Evolutionary conservation across 1,140 invertebrate species (phyloP).

Genomic region (Saccostrea cuccullata): DNA sequence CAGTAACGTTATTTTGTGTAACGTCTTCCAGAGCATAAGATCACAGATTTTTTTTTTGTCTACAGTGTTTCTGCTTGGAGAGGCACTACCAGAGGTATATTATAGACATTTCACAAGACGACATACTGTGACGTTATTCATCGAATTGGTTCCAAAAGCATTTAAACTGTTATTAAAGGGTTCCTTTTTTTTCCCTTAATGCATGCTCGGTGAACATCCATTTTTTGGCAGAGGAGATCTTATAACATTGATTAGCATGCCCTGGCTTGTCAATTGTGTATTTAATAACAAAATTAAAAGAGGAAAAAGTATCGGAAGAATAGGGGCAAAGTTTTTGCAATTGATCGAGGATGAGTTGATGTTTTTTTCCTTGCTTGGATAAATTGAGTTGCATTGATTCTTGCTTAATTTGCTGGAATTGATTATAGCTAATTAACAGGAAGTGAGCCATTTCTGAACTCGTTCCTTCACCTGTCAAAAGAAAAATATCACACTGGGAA

Average conservation of each 20-base stretch:
- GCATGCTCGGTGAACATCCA: neutral
- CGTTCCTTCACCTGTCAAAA: slow-evolving; percentile 29
- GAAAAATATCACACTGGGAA: slow-evolving; percentile 1
- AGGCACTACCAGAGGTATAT: neutral
- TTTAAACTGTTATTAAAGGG: slow-evolving; percentile 17
- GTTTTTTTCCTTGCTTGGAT: slow-evolving; percentile 19
- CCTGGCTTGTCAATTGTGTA: neutral
- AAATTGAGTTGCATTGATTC: slow-evolving; percentile 25
- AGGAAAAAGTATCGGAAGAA: neutral
- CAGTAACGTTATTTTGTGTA: too few relatives aligned
- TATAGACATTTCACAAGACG: neutral
- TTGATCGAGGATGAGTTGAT: neutral
- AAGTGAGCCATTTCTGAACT: slow-evolving; percentile 26
- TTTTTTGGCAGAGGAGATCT: neutral
- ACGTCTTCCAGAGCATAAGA: too few relatives aligned
- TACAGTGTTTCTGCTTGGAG: too few relatives aligned
- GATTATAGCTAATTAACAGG: slow-evolving; percentile 21
- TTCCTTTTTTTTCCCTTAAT: neutral
- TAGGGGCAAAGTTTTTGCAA: neutral
- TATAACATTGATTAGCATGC: neutral
- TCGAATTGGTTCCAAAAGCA: neutral
- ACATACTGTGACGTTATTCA: neutral
- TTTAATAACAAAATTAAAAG: neutral
- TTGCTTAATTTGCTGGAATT: slow-evolving; percentile 7
- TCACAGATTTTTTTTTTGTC: too few relatives aligned